phyloP scores from a whole-genome alignment of 2,113 vertebrate species.

The Thymallus thymallus region DNA sequence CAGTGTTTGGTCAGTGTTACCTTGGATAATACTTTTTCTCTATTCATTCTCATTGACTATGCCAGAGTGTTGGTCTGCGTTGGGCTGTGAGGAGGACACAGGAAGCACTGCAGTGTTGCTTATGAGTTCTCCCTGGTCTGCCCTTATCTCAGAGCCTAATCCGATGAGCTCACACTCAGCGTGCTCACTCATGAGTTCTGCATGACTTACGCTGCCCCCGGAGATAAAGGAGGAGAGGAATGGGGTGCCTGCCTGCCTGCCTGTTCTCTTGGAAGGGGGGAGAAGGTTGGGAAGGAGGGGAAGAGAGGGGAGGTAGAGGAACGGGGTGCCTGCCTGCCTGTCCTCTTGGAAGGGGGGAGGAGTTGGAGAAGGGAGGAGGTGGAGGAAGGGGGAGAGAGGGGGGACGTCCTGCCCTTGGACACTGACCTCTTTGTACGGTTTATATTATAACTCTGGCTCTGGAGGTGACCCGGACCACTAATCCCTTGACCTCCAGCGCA shows the following conservation, averaged over 20 bases:
- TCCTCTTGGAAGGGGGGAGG: conserved; percentile 35
- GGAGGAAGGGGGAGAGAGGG: conserved; percentile 5
- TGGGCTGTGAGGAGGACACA: conserved; percentile 26
- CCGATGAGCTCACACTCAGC: conserved; percentile 74
- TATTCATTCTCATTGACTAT: conserved; percentile 17
- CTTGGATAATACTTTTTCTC: background rate
- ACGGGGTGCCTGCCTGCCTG: conserved; percentile 48
- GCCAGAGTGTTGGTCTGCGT: conserved; percentile 15
- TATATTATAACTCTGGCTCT: conserved; percentile 64
- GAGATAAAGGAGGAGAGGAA: conserved; percentile 53
- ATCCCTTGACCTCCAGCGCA: conserved; percentile 73
- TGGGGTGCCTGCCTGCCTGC: background rate
- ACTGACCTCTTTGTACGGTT: conserved; percentile 72
- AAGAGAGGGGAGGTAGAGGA: conserved; percentile 2
- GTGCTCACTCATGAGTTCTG: conserved; percentile 75
- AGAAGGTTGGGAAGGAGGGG: background rate
- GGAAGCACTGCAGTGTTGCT: conserved; percentile 15
- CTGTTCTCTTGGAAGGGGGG: background rate
- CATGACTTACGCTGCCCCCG: conserved; percentile 73
- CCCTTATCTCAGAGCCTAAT: conserved; percentile 63
- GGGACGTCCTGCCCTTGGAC: conserved; percentile 51
- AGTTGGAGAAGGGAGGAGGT: conserved; percentile 15
- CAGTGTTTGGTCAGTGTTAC: background rate
- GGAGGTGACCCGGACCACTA: conserved; percentile 68
- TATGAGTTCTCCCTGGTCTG: conserved; percentile 45